phyloP scores from a whole-genome alignment of 2,797 vertebrate species.

The Parambassis ranga region DNA sequence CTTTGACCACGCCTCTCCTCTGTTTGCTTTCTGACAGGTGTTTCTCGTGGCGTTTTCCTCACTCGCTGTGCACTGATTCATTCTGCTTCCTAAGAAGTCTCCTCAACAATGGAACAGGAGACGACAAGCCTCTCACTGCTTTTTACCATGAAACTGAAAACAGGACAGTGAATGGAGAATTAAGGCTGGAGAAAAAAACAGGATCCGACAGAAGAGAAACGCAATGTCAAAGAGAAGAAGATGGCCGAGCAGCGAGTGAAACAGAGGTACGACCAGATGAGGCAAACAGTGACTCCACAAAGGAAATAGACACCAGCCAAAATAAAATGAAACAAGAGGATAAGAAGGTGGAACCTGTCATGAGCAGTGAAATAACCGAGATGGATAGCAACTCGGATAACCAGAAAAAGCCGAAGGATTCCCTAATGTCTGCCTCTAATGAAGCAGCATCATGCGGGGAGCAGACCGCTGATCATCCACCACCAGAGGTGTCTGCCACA shows the following conservation, averaged over 20 bases:
- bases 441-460: not conserved
- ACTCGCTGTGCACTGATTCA: slow-evolving; percentile 83
- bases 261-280: not conserved
- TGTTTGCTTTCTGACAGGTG: slow-evolving; percentile 73
- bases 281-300: not conserved
- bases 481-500: not conserved
- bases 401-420: not conserved
- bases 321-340: not conserved
- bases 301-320: not conserved
- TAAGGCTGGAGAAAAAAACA: not conserved
- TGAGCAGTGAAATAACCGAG: not conserved
- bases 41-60: slow-evolving; percentile 92
- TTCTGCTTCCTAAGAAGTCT: slow-evolving; percentile 84
- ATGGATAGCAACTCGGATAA: not conserved
- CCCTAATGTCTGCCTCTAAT: not conserved
- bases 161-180: slow-evolving; percentile 59
- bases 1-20: not conserved
- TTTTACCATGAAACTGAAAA: slow-evolving; percentile 78
- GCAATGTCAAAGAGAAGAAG: not conserved
- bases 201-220: slow-evolving; percentile 1
- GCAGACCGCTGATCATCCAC: not conserved
- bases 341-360: not conserved
- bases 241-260: not conserved
- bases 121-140: slow-evolving; percentile 65
- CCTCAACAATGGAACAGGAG: slow-evolving; percentile 46